These are phyloP conservation scores for Xerus rutilus DNA, from an alignment of 2,797 vertebrate species.

Conservation along the genomic window DNA sequence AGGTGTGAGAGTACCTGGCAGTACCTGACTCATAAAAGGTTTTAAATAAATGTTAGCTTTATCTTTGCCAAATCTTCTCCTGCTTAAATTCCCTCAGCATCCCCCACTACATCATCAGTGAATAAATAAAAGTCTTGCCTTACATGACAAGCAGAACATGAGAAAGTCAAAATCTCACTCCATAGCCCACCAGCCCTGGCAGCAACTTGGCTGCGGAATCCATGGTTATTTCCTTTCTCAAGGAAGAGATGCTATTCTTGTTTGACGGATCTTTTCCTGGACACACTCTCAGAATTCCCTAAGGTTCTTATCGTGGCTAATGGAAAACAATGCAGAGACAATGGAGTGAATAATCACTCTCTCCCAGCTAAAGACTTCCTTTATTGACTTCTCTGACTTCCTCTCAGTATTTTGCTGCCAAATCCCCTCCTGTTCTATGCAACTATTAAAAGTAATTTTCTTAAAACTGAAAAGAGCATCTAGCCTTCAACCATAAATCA, in stretches of 20 bases:
- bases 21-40: slow-evolving; percentile 25
- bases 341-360: slow-evolving; percentile 89
- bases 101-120: not conserved
- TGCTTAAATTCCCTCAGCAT: not conserved
- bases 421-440: slow-evolving; percentile 83
- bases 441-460: slow-evolving; percentile 85
- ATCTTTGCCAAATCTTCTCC: slow-evolving; percentile 39
- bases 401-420: slow-evolving; percentile 85
- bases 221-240: slow-evolving; percentile 86
- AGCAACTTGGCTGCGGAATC: slow-evolving; percentile 43
- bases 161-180: slow-evolving; percentile 35
- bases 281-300: slow-evolving; percentile 89
- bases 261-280: slow-evolving; percentile 88
- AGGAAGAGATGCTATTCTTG: slow-evolving; percentile 83
- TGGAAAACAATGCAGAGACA: slow-evolving; percentile 88
- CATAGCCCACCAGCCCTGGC: slow-evolving; percentile 53
- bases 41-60: slow-evolving; percentile 36
- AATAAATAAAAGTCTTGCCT: slow-evolving; percentile 51
- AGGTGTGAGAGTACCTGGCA: not conserved
- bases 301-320: slow-evolving; percentile 87
- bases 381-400: slow-evolving; percentile 90
- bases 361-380: slow-evolving; percentile 90
- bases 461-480: slow-evolving; percentile 74
- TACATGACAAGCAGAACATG: not conserved
- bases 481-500: slow-evolving; percentile 39